Conservation (phyloP, 2,888 invertebrate genomes). For the Cephus nigrinus region DNA sequence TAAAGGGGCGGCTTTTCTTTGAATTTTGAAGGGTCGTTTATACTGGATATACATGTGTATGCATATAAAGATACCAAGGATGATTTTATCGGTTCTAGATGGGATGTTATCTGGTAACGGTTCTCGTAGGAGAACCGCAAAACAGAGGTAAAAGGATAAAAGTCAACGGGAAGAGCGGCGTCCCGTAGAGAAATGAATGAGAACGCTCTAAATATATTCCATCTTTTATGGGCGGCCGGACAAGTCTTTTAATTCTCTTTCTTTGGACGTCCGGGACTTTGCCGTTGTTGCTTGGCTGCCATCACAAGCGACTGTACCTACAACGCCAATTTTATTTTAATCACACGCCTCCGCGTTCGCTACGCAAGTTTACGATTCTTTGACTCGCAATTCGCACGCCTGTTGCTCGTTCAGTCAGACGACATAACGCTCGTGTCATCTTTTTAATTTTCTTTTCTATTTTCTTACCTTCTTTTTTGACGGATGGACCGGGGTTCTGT, state of each 20-base stretch:
- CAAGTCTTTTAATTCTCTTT: slow-evolving; percentile 17
- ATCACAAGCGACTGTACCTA: neutral
- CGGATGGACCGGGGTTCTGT: neutral
- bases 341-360: neutral
- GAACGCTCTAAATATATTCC: slow-evolving; percentile 32
- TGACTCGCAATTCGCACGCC: neutral
- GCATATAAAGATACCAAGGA: neutral
- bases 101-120: neutral
- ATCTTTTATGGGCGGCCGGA: slow-evolving; percentile 20
- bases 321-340: neutral
- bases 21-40: neutral
- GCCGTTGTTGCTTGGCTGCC: slow-evolving; percentile 4
- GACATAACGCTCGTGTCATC: neutral
- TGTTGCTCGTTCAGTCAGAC: neutral
- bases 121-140: neutral
- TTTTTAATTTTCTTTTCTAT: neutral
- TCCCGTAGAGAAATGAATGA: slow-evolving; percentile 34
- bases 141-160: neutral
- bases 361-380: neutral
- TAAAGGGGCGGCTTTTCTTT: neutral
- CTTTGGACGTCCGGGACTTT: slow-evolving; percentile 17
- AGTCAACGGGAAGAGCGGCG: slow-evolving; percentile 7
- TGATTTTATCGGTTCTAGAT: neutral
- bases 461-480: neutral
- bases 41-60: neutral